These are phyloP conservation scores for Nesoenas mayeri DNA, from an alignment of 2,113 vertebrate genomes.

Conservation along the genomic window DNA sequence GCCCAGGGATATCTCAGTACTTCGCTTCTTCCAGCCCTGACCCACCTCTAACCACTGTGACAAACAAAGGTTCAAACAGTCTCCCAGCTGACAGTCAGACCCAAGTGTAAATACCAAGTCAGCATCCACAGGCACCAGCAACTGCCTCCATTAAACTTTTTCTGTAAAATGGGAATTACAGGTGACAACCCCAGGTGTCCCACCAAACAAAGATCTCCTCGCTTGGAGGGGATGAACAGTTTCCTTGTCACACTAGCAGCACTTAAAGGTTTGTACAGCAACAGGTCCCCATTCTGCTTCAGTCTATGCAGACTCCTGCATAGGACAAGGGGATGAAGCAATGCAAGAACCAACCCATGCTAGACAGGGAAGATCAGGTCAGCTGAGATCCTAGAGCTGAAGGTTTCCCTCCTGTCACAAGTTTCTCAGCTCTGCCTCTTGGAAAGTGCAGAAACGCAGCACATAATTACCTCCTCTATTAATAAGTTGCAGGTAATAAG, in stretches of 20 bases:
- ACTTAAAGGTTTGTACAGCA: neutral
- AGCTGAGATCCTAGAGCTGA: neutral
- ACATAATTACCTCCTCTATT: neutral
- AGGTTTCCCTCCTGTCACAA: neutral
- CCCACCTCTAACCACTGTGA: neutral
- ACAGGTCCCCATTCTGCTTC: neutral
- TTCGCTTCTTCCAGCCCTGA: neutral
- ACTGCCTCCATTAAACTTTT: neutral
- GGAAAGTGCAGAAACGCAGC: neutral
- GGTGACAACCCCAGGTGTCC: neutral
- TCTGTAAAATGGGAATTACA: neutral
- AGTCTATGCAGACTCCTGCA: neutral
- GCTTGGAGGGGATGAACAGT: neutral
- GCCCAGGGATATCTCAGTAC: neutral
- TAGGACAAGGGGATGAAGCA: neutral
- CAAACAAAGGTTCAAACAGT: neutral
- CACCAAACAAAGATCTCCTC: neutral
- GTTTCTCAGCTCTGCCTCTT: neutral
- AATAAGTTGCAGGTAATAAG: neutral
- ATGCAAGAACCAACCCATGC: neutral
- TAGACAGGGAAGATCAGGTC: neutral
- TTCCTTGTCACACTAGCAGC: neutral
- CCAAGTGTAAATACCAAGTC: neutral
- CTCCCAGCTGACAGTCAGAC: neutral
- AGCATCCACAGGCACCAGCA: neutral